phyloP scores from a whole-genome alignment of 2,888 invertebrate genomes.

The Galerucella calmariensis region DNA sequence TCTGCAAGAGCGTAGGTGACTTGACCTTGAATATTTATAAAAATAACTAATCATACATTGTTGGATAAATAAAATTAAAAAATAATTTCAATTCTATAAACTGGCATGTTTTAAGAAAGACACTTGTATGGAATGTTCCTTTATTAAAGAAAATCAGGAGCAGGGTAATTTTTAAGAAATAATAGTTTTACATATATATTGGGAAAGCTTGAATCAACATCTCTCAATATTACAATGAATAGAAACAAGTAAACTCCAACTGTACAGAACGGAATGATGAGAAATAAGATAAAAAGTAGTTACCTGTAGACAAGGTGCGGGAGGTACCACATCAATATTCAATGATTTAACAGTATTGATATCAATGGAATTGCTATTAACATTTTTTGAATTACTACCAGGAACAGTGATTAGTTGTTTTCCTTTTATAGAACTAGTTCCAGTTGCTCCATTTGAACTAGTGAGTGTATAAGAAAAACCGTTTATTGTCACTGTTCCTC shows the following conservation, averaged over 20 bases:
- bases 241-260: neutral
- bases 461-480: conserved; percentile 70
- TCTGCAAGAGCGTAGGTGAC: no score
- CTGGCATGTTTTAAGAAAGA: no score
- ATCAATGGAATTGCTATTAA: conserved; percentile 61
- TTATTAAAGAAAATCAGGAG: no score
- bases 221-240: no score
- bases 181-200: no score
- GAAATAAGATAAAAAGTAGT: conserved; percentile 32
- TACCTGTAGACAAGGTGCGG: conserved; percentile 86
- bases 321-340: conserved; percentile 79
- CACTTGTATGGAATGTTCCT: no score
- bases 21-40: no score
- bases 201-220: no score
- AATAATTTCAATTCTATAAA: no score
- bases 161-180: no score
- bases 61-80: no score
- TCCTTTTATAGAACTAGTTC: conserved; percentile 69
- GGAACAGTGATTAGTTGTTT: conserved; percentile 70
- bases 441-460: conserved; percentile 55
- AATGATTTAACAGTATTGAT: conserved; percentile 70
- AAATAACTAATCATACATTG: no score
- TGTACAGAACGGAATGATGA: neutral
- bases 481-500: conserved; percentile 78
- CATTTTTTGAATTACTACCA: conserved; percentile 39